Evolutionary conservation across 2,888 invertebrate genomes (phyloP).

Genomic region (Leistus spinibarbis): DNA sequence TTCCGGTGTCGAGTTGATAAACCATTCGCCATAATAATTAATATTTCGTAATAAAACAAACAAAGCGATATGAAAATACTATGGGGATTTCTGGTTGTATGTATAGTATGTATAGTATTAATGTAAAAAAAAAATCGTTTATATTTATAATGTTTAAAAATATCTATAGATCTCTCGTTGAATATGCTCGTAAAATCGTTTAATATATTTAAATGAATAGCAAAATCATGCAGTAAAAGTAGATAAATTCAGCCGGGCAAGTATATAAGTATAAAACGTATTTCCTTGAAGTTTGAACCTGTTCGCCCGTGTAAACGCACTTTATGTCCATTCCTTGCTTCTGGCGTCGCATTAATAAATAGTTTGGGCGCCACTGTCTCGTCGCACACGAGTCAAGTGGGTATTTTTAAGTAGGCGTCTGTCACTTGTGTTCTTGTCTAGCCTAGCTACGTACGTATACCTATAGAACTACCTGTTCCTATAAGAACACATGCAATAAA

Average conservation of each 20-base stretch:
- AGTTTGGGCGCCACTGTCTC: conserved; percentile 4
- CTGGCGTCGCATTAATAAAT: neutral
- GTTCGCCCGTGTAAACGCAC: neutral
- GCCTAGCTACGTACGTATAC: neutral
- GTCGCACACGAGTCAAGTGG: neutral
- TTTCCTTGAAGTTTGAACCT: neutral
- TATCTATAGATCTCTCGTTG: too few species aligned
- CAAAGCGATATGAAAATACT: too few species aligned
- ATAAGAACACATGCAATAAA: neutral
- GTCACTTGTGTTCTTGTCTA: neutral
- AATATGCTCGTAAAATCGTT: too few species aligned
- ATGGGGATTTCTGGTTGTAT: too few species aligned
- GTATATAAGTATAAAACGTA: neutral
- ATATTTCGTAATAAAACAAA: too few species aligned
- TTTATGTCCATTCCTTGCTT: neutral
- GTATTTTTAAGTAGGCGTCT: neutral
- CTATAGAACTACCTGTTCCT: neutral
- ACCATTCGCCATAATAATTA: too few species aligned
- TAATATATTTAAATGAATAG: too few species aligned
- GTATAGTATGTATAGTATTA: too few species aligned
- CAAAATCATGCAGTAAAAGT: too few species aligned
- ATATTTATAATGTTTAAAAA: too few species aligned
- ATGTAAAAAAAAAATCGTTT: too few species aligned
- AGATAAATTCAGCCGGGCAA: neutral
- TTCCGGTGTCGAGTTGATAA: too few species aligned